Conservation (phyloP, 2,113 vertebrate genomes). For the Pantherophis guttatus region DNA sequence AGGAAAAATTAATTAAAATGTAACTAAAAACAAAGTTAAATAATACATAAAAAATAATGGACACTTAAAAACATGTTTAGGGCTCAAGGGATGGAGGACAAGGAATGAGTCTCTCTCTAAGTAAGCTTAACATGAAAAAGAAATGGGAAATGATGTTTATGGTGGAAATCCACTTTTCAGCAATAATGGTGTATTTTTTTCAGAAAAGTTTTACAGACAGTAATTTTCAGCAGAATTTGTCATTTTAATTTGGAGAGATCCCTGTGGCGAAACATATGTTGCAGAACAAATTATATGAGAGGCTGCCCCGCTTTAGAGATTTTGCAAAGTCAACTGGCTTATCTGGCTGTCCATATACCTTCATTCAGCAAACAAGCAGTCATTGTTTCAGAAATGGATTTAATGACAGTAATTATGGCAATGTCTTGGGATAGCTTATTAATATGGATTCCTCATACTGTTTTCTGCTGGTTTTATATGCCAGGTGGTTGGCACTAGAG, state of each 20-base stretch:
- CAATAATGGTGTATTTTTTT: constrained; percentile 29
- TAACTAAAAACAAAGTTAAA: background rate
- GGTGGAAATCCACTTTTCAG: constrained; percentile 33
- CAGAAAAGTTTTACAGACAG: constrained; percentile 46
- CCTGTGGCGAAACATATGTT: constrained; percentile 58
- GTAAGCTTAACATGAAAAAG: constrained; percentile 33
- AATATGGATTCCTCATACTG: constrained; percentile 41
- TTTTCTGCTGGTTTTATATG: background rate
- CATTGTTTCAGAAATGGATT: constrained; percentile 32
- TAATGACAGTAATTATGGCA: constrained; percentile 16
- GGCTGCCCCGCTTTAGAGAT: constrained; percentile 45
- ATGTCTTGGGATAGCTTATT: constrained; percentile 25
- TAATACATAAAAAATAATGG: background rate
- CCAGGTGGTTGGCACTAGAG: background rate
- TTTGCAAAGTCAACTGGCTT: constrained; percentile 58
- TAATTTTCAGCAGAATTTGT: constrained; percentile 49
- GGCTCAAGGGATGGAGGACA: background rate
- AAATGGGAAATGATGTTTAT: background rate
- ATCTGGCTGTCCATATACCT: constrained; percentile 42
- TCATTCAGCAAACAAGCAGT: constrained; percentile 24
- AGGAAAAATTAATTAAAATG: background rate
- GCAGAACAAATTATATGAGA: constrained; percentile 50
- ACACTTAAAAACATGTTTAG: background rate
- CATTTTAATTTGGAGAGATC: constrained; percentile 56
- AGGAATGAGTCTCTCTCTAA: constrained; percentile 45